Evolutionary conservation across 2,113 vertebrate species (phyloP).

Genomic region (Gorilla gorilla): DNA sequence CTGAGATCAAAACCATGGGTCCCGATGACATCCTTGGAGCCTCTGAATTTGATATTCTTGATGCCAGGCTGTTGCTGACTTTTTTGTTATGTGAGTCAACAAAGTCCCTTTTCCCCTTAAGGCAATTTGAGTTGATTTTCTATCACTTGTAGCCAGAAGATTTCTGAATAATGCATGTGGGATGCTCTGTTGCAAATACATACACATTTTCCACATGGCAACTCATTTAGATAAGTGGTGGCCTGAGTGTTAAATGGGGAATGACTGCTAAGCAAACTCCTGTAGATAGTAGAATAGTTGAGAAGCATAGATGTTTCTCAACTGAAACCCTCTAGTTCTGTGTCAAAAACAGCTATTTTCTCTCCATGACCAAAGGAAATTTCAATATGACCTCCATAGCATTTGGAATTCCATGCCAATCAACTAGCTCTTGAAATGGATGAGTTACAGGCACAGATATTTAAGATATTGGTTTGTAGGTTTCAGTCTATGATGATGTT

Average conservation of each 20-base stretch:
- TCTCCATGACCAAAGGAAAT: neutral
- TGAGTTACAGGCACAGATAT: neutral
- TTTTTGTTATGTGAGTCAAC: neutral
- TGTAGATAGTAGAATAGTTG: slow-evolving; percentile 31
- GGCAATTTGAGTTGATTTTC: slow-evolving; percentile 2
- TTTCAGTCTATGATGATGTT: neutral
- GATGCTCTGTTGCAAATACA: neutral
- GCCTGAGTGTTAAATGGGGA: slow-evolving; percentile 26
- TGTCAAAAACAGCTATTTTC: slow-evolving; percentile 50
- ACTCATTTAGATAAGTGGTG: slow-evolving; percentile 50
- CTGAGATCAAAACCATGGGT: neutral
- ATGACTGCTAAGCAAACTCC: neutral
- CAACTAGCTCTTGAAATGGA: neutral
- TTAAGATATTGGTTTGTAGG: neutral
- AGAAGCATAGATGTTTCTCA: slow-evolving; percentile 9
- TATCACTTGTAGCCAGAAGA: neutral
- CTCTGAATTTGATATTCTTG: neutral
- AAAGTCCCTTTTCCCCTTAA: neutral
- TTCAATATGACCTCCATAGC: neutral
- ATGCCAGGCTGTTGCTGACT: neutral
- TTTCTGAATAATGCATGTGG: slow-evolving; percentile 34
- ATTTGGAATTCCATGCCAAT: slow-evolving; percentile 18
- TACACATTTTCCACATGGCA: slow-evolving; percentile 30
- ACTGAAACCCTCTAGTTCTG: neutral
- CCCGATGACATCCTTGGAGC: neutral